phyloP scores from a whole-genome alignment of 2,113 vertebrate species.

The Rhinolophus sinicus region DNA sequence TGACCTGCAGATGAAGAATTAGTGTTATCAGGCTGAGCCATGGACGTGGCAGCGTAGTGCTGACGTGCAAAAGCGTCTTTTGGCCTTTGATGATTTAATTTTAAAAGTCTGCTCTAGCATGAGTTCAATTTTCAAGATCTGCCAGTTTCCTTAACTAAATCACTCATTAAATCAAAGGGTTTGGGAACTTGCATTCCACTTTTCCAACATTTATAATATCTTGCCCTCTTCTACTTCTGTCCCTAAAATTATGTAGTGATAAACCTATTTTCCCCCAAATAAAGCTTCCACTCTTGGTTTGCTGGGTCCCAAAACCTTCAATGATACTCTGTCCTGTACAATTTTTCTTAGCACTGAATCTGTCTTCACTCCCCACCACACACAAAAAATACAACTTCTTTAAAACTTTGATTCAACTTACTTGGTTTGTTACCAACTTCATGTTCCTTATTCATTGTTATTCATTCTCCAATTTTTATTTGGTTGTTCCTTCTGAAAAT shows the following conservation, averaged over 20 bases:
- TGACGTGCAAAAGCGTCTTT: no score
- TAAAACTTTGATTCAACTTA: not conserved
- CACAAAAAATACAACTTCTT: not conserved
- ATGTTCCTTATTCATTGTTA: not conserved
- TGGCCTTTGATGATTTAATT: not conserved
- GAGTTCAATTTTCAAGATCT: not conserved
- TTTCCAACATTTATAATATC: not conserved
- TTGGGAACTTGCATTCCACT: not conserved
- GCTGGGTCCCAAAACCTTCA: not conserved
- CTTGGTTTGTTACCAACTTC: slow-evolving; percentile 24
- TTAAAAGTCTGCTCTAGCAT: not conserved
- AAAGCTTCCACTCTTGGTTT: not conserved
- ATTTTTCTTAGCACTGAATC: not conserved
- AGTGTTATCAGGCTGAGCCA: not conserved
- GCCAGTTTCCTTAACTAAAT: not conserved
- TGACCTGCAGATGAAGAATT: not conserved
- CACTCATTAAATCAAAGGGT: not conserved
- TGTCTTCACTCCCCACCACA: not conserved
- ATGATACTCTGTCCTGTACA: not conserved
- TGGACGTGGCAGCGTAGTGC: not conserved
- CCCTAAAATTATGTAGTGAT: not conserved
- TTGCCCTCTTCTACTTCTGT: not conserved
- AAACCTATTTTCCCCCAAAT: not conserved
- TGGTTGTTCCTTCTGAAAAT: not conserved
- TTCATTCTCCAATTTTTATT: not conserved